Evolutionary conservation across 2,888 invertebrate species (phyloP), one percentile per base, ranked within the genome.

Genomic region (Amiota communis): DNA sequence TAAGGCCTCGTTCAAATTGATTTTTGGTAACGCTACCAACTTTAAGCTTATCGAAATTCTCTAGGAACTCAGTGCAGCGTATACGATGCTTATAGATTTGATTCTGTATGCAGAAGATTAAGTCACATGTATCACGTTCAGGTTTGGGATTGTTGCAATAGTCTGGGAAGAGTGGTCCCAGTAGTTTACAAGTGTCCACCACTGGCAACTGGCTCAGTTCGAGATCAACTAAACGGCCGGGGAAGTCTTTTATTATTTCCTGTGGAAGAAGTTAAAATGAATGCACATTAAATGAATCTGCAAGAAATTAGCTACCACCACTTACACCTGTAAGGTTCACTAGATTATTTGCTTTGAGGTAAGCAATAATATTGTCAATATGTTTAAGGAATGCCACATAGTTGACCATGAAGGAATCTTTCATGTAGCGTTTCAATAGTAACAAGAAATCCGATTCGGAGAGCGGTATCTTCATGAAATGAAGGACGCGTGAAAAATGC

Each of bases 371-470:
- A 13, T 93, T 92, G 72, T 95, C 93, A 10, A 95, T 90, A 1
- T 93, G 92, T 71, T 92, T 91, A 8, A 95, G 89, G 86, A 96
- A 95, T 8, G 94, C 94, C 10, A 95, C 92, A 84, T 95, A 96
- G 89, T 95, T 95, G 1, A 96, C 90, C 36, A 94, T 93, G 88
- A 94, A 95, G 2, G 93, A 92, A 88, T 95, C 93, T 86, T 94
- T 94, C 81, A 94, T 91, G 89, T 94, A 96, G 81, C 93, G 93
- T 81, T 95, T 94, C 72, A 95, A 91, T 13, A 96, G 90, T 64
- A 96, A 89, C 81, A 93, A 91, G 88, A 94, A 95, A 89, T 96
- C 95, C 17, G 94, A 92, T 1, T 94, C 91, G 0, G 93, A 93
- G 17, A 95, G 89, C 47, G 92, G 90, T 75, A 95, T 92, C 70